Base-by-base conservation (phyloP, 1,140 invertebrate species). In the Dendrolimus kikuchii region DNA sequence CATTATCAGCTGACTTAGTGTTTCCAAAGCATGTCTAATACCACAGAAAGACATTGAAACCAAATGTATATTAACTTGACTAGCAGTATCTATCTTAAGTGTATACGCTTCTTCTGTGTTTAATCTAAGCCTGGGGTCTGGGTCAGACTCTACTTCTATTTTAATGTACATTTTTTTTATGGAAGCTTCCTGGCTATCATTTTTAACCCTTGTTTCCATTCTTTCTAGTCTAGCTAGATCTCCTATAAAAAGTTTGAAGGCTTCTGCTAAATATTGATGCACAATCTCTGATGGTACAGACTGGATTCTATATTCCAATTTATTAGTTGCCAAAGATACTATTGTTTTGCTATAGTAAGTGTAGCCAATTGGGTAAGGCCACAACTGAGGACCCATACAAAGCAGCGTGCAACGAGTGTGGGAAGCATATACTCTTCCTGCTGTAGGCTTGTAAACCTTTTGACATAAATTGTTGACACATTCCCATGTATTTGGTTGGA, bases 11-110 rank as follows among this genome's bases (percentile, higher is more conserved):
- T 95, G 95, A 38, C 89, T 90, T 0, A 95, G 76, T 0, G 94
- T 95, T 71, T 95, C 94, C 1, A 95, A 72, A 1, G 91, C 94
- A 61, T 95, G 93, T 5, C 94, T 88, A 0, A 91, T 91, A 0
- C 94, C 95, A 66, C 93, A 94, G 69, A 91, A 95, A 0, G 91
- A 93, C 6, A 88, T 87, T 0, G 91, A 91, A 2, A 60, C 78
- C 36, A 96, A 90, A 43, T 86, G 89, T 0, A 91, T 91, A 4
- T 89, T 80, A 0, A 93, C 46, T 38, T 79, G 53, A 48, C 86
- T 84, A 46, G 80, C 80, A 10, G 87, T 80, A 38, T 79, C 77
- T 5, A 94, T 61, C 9, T 88, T 89, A 3, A 95, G 59, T 6
- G 86, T 89, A 61, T 95, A 95, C 7, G 91, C 90, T 74, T 95